Percentiles rank a stretch among this genome's conserved stretches.
phyloP scores from a whole-genome alignment of 2,113 vertebrate genomes.

The Anas platyrhynchos region DNA sequence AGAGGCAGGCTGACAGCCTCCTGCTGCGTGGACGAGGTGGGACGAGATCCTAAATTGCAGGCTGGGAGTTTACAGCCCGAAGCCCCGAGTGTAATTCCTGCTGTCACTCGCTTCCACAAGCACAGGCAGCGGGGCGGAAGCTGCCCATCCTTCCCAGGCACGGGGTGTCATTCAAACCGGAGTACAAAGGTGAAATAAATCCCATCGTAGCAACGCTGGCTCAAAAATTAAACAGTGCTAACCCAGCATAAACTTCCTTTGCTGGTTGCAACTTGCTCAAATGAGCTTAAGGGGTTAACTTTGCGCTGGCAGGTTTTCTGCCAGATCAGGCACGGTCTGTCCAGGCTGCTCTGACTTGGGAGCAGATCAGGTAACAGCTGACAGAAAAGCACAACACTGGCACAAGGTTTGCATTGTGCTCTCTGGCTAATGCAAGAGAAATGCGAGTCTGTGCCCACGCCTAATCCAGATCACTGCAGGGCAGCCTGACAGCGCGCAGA shows the following conservation, averaged over 20 bases:
- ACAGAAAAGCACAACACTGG: not conserved
- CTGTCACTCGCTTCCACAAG: rapidly evolving
- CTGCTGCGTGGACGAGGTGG: not conserved
- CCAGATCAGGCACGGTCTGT: not conserved
- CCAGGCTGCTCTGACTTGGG: not conserved
- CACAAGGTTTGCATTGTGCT: constrained; percentile 41
- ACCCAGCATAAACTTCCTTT: not conserved
- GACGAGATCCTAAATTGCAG: not conserved
- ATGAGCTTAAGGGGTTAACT: not conserved
- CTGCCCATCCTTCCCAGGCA: not conserved
- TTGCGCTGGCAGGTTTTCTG: not conserved
- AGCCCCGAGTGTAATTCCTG: not conserved
- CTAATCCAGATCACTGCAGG: not conserved
- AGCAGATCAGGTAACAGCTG: constrained; percentile 16
- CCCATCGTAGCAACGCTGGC: not conserved
- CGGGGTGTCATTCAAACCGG: rapidly evolving
- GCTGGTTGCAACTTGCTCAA: not conserved
- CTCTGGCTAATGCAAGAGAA: not conserved
- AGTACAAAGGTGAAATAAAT: not conserved
- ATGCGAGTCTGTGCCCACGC: not conserved
- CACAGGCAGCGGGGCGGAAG: rapidly evolving
- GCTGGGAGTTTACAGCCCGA: rapidly evolving
- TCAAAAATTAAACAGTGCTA: not conserved
- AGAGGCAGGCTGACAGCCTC: not conserved
- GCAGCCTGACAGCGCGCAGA: rapidly evolving